These are phyloP conservation scores for Drosophila rellima DNA, from an alignment of 2,888 invertebrate species.

Conservation along the genomic window DNA sequence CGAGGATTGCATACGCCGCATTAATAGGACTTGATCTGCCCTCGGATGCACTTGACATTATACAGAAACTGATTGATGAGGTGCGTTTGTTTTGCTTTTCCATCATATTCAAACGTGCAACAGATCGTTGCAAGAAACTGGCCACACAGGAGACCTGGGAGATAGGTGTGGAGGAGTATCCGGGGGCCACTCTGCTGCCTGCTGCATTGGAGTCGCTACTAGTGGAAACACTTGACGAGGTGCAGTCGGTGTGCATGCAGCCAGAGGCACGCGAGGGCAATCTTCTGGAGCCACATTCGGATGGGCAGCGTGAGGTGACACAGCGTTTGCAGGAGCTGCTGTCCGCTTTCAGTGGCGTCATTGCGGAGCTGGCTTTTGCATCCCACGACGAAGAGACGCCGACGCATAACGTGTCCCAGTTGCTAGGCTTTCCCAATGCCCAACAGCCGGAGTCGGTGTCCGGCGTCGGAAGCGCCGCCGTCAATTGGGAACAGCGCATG, in stretches of 20 bases:
- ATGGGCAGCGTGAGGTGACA: slow-evolving; percentile 85
- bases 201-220: slow-evolving; percentile 90
- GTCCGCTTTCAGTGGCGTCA: slow-evolving; percentile 88
- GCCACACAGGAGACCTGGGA: slow-evolving; percentile 93
- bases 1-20: slow-evolving; percentile 92
- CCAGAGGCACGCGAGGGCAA: slow-evolving; percentile 88
- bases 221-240: slow-evolving; percentile 90
- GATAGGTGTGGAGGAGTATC: slow-evolving; percentile 93
- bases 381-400: slow-evolving; percentile 88
- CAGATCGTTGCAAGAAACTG: slow-evolving; percentile 91
- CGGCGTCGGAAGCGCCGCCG: slow-evolving; percentile 75
- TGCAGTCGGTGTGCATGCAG: slow-evolving; percentile 90
- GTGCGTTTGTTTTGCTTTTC: slow-evolving; percentile 94
- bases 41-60: slow-evolving; percentile 93
- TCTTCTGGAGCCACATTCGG: slow-evolving; percentile 86
- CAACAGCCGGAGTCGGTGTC: slow-evolving; percentile 78
- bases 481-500: slow-evolving; percentile 92
- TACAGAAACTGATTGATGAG: slow-evolving; percentile 94
- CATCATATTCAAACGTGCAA: slow-evolving; percentile 93
- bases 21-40: slow-evolving; percentile 94
- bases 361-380: slow-evolving; percentile 91
- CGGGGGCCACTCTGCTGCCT: slow-evolving; percentile 93
- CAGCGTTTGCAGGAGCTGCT: slow-evolving; percentile 88
- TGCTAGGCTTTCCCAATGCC: slow-evolving; percentile 88
- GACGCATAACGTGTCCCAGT: slow-evolving; percentile 87